Evolutionary conservation across 2,888 invertebrate species (phyloP), one percentile per base, ranked within the genome.

Genomic region (Halocaridina rubra): DNA sequence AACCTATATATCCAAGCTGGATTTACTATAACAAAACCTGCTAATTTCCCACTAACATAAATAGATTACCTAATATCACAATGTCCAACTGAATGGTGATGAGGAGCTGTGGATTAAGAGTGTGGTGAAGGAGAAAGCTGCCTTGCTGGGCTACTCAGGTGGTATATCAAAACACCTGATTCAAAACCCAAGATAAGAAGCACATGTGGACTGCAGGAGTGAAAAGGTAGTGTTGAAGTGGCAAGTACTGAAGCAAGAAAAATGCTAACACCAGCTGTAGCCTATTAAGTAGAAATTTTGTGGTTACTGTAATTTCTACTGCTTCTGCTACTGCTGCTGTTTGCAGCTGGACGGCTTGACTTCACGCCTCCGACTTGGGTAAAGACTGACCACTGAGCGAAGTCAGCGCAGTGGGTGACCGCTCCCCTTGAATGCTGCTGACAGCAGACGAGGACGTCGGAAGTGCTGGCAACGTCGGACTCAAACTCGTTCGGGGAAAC

Each of bases 271-370:
- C 39, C 78, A 82, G 78, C 82, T 78, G 82, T 78, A 82, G 82
- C 64, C 71, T 82, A 72, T 57, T 7, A 53, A 53, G 53, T 53
- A 19, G 78, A 78, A 82, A 77, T 69, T 61, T 30, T 59, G 39
- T 30, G 74, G 71, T 82, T 82, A 61, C 77, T 72, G 61, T 71
- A 61, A 59, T 77, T 64, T 77, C 82, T 78, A 72, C 69, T 64
- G 71, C 78, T 78, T 57, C 71, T 64, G 77, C 82, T 78, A 71
- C 72, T 82, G 82, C 77, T 69, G 74, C 61, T 82, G 79, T 61
- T 80, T 80, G 82, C 82, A 72, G 78, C 67, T 86, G 86, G 86
- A 86, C 86, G 86, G 86, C 86, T 79, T 85, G 64, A 74, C 85
- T 85, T 75, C 78, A 85, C 46, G 79, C 77, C 71, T 85, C 87